phyloP scores from a whole-genome alignment of 2,888 invertebrate species.

The Dysmachus trigonus region DNA sequence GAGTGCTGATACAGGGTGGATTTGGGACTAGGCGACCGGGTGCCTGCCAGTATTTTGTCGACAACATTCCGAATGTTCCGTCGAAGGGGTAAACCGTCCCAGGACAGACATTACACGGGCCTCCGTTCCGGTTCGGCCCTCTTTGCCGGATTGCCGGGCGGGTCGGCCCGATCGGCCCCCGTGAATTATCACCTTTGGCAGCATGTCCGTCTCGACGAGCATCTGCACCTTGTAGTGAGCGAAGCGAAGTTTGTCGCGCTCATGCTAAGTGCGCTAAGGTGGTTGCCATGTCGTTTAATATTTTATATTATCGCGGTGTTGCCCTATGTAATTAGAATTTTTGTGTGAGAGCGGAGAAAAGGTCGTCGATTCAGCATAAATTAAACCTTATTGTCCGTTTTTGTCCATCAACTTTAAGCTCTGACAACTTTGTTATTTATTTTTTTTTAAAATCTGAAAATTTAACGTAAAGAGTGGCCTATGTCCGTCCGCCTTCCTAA shows the following conservation, averaged over 20 bases:
- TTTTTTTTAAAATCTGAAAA: too few relatives aligned
- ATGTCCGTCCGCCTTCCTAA: too few relatives aligned
- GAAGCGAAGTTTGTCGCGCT: not conserved
- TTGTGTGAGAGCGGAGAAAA: too few relatives aligned
- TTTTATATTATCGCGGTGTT: too few relatives aligned
- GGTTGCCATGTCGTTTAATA: too few relatives aligned
- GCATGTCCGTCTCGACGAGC: not conserved
- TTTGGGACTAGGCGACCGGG: constrained; percentile 8
- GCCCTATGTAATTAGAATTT: too few relatives aligned
- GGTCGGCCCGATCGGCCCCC: not conserved
- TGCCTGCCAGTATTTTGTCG: constrained; percentile 22
- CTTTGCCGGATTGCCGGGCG: not conserved
- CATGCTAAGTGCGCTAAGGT: not conserved
- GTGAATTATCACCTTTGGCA: not conserved
- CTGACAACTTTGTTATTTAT: too few relatives aligned
- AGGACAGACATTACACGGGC: constrained; percentile 44
- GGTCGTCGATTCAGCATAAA: too few relatives aligned
- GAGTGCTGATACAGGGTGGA: constrained; percentile 9
- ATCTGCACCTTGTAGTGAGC: not conserved
- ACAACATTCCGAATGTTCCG: constrained; percentile 36
- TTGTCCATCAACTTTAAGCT: too few relatives aligned
- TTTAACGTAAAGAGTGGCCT: too few relatives aligned
- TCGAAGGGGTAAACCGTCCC: constrained; percentile 47
- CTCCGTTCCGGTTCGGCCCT: not conserved
- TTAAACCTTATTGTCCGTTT: too few relatives aligned